Conservation (phyloP, 2,797 vertebrate genomes). For the Pteronotus mesoamericanus region DNA sequence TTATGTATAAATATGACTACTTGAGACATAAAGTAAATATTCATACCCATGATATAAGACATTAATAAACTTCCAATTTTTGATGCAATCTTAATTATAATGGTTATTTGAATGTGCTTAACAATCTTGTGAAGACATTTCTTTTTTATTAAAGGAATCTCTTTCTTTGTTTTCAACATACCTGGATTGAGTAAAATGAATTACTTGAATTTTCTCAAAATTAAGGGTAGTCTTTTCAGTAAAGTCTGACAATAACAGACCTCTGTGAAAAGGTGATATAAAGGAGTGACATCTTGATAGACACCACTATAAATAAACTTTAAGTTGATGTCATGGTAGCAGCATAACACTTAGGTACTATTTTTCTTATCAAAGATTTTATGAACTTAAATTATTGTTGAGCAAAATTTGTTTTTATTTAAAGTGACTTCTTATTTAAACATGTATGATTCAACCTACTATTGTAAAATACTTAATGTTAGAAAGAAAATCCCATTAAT, state of each 20-base stretch:
- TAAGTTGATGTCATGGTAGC: constrained; percentile 36
- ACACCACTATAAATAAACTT: constrained; percentile 69
- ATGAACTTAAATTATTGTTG: not conserved
- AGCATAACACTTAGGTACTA: constrained; percentile 59
- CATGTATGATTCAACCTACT: not conserved
- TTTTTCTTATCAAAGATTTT: not conserved
- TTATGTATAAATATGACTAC: not conserved
- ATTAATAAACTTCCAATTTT: not conserved
- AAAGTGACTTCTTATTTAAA: constrained; percentile 3
- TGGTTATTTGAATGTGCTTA: not conserved
- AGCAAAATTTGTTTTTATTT: not conserved
- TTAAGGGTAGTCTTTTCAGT: constrained; percentile 69
- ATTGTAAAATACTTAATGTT: not conserved
- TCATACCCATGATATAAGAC: not conserved
- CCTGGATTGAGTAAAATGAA: constrained; percentile 67
- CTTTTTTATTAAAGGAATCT: constrained; percentile 59
- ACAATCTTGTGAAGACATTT: constrained; percentile 2
- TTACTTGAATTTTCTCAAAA: constrained; percentile 68
- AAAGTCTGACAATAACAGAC: constrained; percentile 69
- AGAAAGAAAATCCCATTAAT: not conserved
- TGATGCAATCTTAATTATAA: not conserved
- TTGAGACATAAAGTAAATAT: not conserved
- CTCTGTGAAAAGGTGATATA: constrained; percentile 68
- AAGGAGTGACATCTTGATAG: constrained; percentile 73
- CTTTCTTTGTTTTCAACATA: constrained; percentile 24